Base-by-base conservation (phyloP, 2,113 vertebrate species). In the Polypterus bichir region DNA sequence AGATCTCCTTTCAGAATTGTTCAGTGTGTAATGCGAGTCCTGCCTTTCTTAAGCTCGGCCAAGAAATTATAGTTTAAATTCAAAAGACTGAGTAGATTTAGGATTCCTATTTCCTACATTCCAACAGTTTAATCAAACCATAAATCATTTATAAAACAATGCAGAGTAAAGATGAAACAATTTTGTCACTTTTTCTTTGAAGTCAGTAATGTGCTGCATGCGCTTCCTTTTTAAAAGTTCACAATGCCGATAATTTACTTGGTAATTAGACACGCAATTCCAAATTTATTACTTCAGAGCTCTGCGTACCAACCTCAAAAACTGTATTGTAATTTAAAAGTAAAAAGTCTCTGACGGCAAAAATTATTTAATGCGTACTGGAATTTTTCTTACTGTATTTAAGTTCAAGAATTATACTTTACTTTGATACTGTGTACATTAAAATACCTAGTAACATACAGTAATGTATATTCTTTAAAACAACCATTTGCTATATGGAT, bases 161-260 rank as follows among this genome's bases (percentile, higher is more conserved):
- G 82, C 76, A 8, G 80, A 86, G 84, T 80, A 80, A 79, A 70
- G 79, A 85, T 92, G 84, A 92, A 85, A 81, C 88, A 75, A 81
- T 71, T 79, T 83, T 74, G 70, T 78, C 59, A 6, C 59, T 64
- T 61, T 27, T 9, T 64, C 73, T 77, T 74, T 75, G 73, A 78
- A 71, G 49, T 6, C 60, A 9, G 60, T 64, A 46, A 45, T 48
- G 4, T 61, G 46, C 46, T 48, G 46, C 45, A 69, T 63, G 64
- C 68, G 46, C 10, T 27, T 27, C 27, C 27, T 27, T 27, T 27
- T 27, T 27, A 27, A 27, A 27, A 27, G 27, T 27, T 27, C 27
- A 27, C 27, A 27, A 27, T 27, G 27, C 27, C 27, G 59, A 56
- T 74, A 71, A 73, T 76, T 68, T 67, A 74, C 74, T 69, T 70